phyloP scores from a whole-genome alignment of 64 coral and sea anemone genomes.

The Acropora yongei region DNA sequence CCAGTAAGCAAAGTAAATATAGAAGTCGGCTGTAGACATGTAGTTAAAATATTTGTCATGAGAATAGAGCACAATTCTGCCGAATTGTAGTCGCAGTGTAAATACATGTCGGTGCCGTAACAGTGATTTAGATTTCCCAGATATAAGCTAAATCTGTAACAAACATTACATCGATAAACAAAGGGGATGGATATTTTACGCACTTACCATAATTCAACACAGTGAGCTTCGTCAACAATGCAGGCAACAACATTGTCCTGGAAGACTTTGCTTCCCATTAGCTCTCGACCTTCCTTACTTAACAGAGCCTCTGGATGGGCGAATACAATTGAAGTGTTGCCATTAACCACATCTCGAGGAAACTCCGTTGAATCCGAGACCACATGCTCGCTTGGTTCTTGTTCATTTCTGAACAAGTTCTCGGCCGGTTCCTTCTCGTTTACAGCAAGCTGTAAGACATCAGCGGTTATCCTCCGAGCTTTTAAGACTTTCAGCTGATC shows the following conservation, averaged over 20 bases:
- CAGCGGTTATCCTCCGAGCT: not conserved
- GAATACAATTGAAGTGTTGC: not conserved
- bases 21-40: too few species aligned
- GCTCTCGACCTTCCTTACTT: conserved; percentile 59
- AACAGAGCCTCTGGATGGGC: conserved; percentile 53
- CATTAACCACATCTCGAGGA: conserved; percentile 27
- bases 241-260: conserved; percentile 71
- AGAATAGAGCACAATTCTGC: too few species aligned
- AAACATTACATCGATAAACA: not conserved
- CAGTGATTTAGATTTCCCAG: not conserved
- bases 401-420: not conserved
- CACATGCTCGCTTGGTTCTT: not conserved
- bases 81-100: too few species aligned
- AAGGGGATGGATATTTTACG: not conserved
- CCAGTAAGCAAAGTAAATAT: too few species aligned
- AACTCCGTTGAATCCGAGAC: not conserved
- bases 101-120: not conserved
- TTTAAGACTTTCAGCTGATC: not conserved
- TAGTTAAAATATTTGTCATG: too few species aligned
- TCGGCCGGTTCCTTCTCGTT: not conserved
- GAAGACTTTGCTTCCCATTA: conserved; percentile 11
- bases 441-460: not conserved
- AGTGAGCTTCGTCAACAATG: conserved; percentile 82
- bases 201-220: conserved; percentile 81
- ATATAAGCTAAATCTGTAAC: not conserved